Conservation (phyloP, 2,888 invertebrate genomes). For the Hylaea fasciaria region DNA sequence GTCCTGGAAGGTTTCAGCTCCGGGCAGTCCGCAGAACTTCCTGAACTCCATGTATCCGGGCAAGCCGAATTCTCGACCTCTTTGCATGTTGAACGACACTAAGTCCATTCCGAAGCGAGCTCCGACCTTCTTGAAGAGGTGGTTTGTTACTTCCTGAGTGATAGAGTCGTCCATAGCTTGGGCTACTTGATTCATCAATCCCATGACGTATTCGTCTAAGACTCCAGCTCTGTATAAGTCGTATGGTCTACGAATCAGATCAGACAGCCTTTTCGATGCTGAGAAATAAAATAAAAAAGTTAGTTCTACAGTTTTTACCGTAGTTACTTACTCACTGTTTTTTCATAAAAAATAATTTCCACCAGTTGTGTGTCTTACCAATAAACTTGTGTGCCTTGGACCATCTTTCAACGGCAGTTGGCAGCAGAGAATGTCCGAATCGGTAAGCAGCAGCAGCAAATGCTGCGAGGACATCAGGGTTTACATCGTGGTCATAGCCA, state of each 20-base stretch:
- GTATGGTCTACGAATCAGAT: constrained; percentile 94
- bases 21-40: constrained; percentile 94
- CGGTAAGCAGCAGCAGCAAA: constrained; percentile 97
- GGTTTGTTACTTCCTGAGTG: constrained; percentile 95
- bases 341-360: background rate
- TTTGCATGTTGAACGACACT: constrained; percentile 96
- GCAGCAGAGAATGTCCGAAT: constrained; percentile 95
- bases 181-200: constrained; percentile 96
- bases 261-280: constrained; percentile 95
- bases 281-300: constrained; percentile 48
- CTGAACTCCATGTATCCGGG: constrained; percentile 97
- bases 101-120: constrained; percentile 94
- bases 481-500: constrained; percentile 92
- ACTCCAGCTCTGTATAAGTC: constrained; percentile 96
- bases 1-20: constrained; percentile 91
- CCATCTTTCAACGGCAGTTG: constrained; percentile 96
- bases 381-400: constrained; percentile 98
- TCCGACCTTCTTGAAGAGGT: constrained; percentile 93
- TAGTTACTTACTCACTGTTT: background rate
- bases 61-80: constrained; percentile 95
- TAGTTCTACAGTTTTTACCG: constrained; percentile 1
- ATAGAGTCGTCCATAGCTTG: constrained; percentile 98
- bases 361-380: constrained; percentile 81
- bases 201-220: constrained; percentile 96
- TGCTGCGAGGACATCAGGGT: constrained; percentile 94